Conservation (phyloP, 2,888 invertebrate species). For the Theretra japonica region DNA sequence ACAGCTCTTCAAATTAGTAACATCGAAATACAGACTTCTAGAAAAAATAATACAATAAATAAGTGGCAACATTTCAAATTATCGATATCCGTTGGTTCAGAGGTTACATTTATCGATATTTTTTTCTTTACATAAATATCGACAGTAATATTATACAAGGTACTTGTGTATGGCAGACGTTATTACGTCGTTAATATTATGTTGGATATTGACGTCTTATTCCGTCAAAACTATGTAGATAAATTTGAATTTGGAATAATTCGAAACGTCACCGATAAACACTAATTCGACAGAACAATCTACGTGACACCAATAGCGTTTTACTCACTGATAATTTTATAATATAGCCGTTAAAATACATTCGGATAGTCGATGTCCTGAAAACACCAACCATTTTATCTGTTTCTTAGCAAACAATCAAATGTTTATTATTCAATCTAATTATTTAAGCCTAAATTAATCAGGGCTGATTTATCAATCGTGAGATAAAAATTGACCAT, state of each 20-base stretch:
- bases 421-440: too few species aligned
- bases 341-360: conserved; percentile 73
- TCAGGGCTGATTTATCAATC: too few species aligned
- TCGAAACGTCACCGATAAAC: conserved; percentile 5
- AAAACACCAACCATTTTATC: conserved; percentile 78
- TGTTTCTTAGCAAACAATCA: conserved; percentile 50
- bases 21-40: not conserved
- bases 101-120: not conserved
- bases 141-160: not conserved
- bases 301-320: conserved; percentile 51
- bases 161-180: too few species aligned
- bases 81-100: not conserved
- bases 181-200: too few species aligned
- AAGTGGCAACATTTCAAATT: conserved; percentile 25
- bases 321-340: conserved; percentile 69
- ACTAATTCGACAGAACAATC: conserved; percentile 39
- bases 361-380: conserved; percentile 82
- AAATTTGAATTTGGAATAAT: not conserved
- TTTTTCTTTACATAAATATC: not conserved
- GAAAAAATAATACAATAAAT: not conserved
- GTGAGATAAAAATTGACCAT: too few species aligned
- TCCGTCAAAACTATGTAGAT: too few species aligned
- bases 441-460: too few species aligned
- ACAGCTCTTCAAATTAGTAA: not conserved
- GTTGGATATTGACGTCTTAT: too few species aligned